phyloP scores from a whole-genome alignment of 1,140 invertebrate species.

The Lepidurus packardi region DNA sequence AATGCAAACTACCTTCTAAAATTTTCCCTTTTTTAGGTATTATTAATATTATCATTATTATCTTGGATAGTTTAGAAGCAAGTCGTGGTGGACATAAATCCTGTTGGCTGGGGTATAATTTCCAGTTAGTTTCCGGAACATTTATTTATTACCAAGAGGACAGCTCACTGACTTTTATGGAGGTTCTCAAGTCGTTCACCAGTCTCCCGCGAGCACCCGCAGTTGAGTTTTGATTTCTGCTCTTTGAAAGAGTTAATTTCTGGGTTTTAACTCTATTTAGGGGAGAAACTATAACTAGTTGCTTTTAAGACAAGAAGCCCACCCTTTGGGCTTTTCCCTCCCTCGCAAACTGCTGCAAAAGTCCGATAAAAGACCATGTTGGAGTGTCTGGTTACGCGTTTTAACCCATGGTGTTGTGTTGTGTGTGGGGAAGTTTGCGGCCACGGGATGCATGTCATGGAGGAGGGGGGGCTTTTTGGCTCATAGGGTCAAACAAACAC shows the following conservation, averaged over 20 bases:
- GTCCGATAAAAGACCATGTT: neutral
- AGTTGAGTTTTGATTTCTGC: too few relatives aligned
- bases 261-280: neutral
- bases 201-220: too few relatives aligned
- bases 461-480: neutral
- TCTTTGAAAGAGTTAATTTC: neutral
- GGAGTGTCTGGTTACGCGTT: neutral
- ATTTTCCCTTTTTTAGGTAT: too few relatives aligned
- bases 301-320: too few relatives aligned
- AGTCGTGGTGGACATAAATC: neutral
- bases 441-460: neutral
- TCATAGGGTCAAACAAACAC: neutral
- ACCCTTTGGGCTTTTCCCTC: neutral
- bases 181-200: neutral
- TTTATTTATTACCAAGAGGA: neutral
- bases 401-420: neutral
- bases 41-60: too few relatives aligned
- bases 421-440: neutral
- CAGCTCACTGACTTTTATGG: constrained; percentile 1
- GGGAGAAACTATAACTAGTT: too few relatives aligned
- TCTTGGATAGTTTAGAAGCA: neutral
- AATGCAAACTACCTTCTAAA: too few relatives aligned
- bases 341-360: constrained; percentile 5
- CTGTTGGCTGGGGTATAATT: neutral
- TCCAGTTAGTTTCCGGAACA: neutral